Conservation (phyloP, 2,888 invertebrate genomes). For the Chalcosyrphus nemorum region DNA sequence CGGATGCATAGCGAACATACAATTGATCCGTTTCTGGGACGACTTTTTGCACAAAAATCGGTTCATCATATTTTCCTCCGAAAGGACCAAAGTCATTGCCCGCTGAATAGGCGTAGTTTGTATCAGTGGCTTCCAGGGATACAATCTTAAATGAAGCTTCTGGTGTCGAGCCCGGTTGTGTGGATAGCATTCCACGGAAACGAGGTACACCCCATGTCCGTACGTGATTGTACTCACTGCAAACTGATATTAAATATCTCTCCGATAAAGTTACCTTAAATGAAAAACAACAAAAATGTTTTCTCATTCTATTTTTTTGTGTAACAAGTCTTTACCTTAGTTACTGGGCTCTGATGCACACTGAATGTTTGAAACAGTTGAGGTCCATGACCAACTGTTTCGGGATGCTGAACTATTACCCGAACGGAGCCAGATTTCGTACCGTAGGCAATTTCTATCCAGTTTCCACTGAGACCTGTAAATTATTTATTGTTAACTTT, state of each 20-base stretch:
- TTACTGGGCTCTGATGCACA: slow-evolving; percentile 97
- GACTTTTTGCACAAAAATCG: slow-evolving; percentile 97
- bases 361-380: slow-evolving; percentile 99
- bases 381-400: slow-evolving; percentile 99
- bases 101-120: slow-evolving; percentile 85
- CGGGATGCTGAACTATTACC: slow-evolving; percentile 99
- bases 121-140: slow-evolving; percentile 85
- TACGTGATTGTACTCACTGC: slow-evolving; percentile 99
- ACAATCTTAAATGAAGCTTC: slow-evolving; percentile 95
- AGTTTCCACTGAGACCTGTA: slow-evolving; percentile 96
- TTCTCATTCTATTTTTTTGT: not conserved
- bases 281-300: not conserved
- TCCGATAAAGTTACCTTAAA: slow-evolving; percentile 95
- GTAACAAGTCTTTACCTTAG: slow-evolving; percentile 86
- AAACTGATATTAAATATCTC: slow-evolving; percentile 97
- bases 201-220: slow-evolving; percentile 98
- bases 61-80: slow-evolving; percentile 99
- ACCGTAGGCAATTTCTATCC: slow-evolving; percentile 99
- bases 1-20: slow-evolving; percentile 96
- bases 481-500: slow-evolving; percentile 38
- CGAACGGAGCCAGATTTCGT: slow-evolving; percentile 97
- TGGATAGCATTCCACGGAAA: slow-evolving; percentile 99
- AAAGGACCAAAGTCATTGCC: slow-evolving; percentile 93
- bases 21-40: slow-evolving; percentile 98
- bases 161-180: slow-evolving; percentile 98